Percentiles rank a stretch among this genome's conserved stretches.
These are phyloP conservation scores for Littorina saxatilis DNA, from an alignment of 1,140 invertebrate genomes.

Conservation along the genomic window DNA sequence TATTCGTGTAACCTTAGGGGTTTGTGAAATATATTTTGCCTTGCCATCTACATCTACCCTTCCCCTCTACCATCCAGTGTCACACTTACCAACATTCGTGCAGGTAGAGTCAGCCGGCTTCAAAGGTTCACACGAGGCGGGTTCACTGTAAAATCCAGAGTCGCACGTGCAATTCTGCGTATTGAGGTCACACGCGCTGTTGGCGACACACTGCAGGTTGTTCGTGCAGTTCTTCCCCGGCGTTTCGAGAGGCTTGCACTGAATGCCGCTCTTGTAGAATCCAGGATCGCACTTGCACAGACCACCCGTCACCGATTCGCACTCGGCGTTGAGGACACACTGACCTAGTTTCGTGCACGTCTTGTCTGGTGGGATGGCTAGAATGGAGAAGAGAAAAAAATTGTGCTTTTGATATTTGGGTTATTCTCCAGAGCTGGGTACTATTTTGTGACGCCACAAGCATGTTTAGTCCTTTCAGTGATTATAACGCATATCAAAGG, in stretches of 20 bases:
- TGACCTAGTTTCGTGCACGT: constrained; percentile 32
- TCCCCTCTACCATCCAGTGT: too few species aligned
- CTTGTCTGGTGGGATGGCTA: constrained; percentile 32
- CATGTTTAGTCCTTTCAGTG: too few species aligned
- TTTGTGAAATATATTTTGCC: too few species aligned
- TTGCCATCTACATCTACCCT: too few species aligned
- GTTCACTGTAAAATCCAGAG: constrained; percentile 32
- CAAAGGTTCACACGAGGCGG: constrained; percentile 16
- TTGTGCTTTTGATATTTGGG: too few species aligned
- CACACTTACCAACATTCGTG: constrained; percentile 36
- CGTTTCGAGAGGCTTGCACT: constrained; percentile 21
- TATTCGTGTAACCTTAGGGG: too few species aligned
- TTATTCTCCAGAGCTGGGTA: too few species aligned
- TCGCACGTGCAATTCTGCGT: constrained; percentile 28
- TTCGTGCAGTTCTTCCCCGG: constrained; percentile 31
- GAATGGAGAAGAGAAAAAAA: neutral
- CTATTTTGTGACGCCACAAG: too few species aligned
- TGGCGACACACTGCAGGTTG: constrained; percentile 24
- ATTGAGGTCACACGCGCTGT: constrained; percentile 31
- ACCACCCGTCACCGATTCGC: constrained; percentile 33
- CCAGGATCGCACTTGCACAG: constrained; percentile 34
- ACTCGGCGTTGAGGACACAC: constrained; percentile 44
- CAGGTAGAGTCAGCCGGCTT: constrained; percentile 18
- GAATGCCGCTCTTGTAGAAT: constrained; percentile 27
- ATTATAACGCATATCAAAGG: too few species aligned